Base-by-base conservation (phyloP, 2,797 vertebrate genomes). In the Coregonus ussuriensis region DNA sequence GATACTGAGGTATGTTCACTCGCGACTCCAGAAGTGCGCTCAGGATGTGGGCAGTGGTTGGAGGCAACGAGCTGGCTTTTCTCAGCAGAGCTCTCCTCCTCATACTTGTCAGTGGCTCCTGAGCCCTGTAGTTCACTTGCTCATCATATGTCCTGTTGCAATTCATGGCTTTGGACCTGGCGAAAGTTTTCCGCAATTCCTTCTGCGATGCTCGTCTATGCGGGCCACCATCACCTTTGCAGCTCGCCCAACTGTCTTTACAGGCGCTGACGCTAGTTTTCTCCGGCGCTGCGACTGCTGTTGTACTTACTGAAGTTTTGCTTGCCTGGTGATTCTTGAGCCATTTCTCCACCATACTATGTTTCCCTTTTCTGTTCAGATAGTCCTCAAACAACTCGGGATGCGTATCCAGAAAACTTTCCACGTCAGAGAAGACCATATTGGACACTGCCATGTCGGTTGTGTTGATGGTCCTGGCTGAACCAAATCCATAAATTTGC, bases 111-210 rank as follows among this genome's bases (percentile, higher is more conserved):
- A 99, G 93, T 18, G 97, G 97, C 89, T 99, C 98, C 93, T 98
- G 96, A 5, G 95, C 95, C 84, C 98, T 88, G 73, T 92, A 95
- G 67, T 97, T 98, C 31, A 97, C 96, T 72, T 98, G 97, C 74
- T 99, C 98, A 82, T 99, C 98, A 82, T 99, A 99, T 68, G 98
- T 99, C 94, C 97, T 92, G 93, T 99, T 98, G 54, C 94, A 94
- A n/a, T 97, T 97, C 80, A 96, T 93, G 81, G 97, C 98, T 90
- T 99, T 99, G 69, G 98, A 99, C 80, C 97, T 93, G 79, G 98
- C 98, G 90, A 99, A 99, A 92, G 96, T 98, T 93, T 95, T 96
- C 83, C 98, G 93, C 87, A 99, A 95, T 90, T 99, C 98, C 78
- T 96, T 98, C 89, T 99, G 97, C 72, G 98, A 98, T 16, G 96